Evolutionary conservation across 2,113 vertebrate species (phyloP).

Genomic region (Ceyx margarethae): DNA sequence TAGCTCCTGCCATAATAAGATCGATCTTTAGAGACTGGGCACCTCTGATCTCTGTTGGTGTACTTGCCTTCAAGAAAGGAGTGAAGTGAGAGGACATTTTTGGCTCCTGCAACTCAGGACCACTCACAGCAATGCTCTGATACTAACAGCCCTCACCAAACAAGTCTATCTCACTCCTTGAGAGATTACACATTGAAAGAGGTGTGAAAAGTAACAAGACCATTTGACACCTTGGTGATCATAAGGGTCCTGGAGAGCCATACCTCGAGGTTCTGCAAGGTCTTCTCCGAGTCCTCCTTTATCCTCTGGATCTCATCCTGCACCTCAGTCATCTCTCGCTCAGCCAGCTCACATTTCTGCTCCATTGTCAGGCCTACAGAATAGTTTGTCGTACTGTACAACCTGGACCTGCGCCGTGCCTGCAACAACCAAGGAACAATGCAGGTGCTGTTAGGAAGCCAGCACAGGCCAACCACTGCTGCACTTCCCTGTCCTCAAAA

Average conservation of each 20-base stretch:
- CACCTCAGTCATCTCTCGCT: conserved; percentile 69
- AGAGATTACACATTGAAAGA: background rate
- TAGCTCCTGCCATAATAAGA: background rate
- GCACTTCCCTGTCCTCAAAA: background rate
- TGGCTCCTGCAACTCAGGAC: background rate
- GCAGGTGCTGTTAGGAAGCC: background rate
- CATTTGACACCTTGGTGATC: background rate
- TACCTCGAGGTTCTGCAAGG: conserved; percentile 73
- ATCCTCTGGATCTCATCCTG: conserved; percentile 62
- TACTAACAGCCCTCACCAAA: background rate
- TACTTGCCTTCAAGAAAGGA: background rate
- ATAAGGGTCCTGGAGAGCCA: background rate
- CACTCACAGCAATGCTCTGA: background rate
- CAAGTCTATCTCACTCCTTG: background rate
- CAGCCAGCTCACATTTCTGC: conserved; percentile 75
- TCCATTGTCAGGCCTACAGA: conserved; percentile 57
- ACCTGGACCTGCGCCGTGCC: conserved; percentile 53
- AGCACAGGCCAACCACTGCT: background rate
- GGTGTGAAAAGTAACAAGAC: background rate
- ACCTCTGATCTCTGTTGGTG: background rate
- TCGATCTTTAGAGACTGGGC: background rate
- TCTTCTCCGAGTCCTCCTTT: conserved; percentile 54
- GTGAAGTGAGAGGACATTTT: background rate
- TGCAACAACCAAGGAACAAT: background rate
- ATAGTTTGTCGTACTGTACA: background rate